phyloP scores from a whole-genome alignment of 2,113 vertebrate genomes.

The Cygnus buccinator region DNA sequence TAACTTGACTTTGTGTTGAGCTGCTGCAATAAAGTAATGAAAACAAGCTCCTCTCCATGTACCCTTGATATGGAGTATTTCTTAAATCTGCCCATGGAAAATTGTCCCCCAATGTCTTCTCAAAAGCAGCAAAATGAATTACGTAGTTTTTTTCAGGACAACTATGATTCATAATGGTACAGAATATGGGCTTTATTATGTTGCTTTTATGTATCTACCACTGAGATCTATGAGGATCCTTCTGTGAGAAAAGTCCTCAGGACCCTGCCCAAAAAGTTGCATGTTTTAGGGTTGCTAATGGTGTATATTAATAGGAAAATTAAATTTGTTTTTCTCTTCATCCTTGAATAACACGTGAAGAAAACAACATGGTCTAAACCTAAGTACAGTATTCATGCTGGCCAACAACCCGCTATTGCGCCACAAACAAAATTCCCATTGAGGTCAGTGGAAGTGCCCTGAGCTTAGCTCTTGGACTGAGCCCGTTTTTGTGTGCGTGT shows the following conservation, averaged over 20 bases:
- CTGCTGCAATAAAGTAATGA: background rate
- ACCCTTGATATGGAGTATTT: background rate
- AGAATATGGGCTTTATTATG: slow-evolving; percentile 17
- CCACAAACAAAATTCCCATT: slow-evolving; percentile 50
- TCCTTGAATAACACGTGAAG: slow-evolving; percentile 21
- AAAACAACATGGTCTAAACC: slow-evolving; percentile 36
- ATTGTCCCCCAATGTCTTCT: background rate
- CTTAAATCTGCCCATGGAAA: background rate
- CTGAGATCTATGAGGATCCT: background rate
- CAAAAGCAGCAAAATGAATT: background rate
- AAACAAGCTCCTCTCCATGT: background rate
- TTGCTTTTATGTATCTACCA: slow-evolving; percentile 15
- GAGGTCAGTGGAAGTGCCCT: slow-evolving; percentile 53
- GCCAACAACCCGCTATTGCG: background rate
- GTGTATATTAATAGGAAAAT: slow-evolving; percentile 37
- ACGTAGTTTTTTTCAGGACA: background rate
- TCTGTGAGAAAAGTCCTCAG: slow-evolving; percentile 35
- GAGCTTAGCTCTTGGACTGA: background rate
- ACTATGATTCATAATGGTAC: background rate
- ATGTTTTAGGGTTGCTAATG: slow-evolving; percentile 26
- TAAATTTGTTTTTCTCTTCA: slow-evolving; percentile 47
- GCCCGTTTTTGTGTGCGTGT: background rate
- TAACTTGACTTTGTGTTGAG: background rate
- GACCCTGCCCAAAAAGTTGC: background rate
- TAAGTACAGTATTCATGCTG: background rate